Evolutionary conservation across 2,797 vertebrate genomes (phyloP), one percentile per base, ranked within the genome.

Genomic region (Pipistrellus nathusii): DNA sequence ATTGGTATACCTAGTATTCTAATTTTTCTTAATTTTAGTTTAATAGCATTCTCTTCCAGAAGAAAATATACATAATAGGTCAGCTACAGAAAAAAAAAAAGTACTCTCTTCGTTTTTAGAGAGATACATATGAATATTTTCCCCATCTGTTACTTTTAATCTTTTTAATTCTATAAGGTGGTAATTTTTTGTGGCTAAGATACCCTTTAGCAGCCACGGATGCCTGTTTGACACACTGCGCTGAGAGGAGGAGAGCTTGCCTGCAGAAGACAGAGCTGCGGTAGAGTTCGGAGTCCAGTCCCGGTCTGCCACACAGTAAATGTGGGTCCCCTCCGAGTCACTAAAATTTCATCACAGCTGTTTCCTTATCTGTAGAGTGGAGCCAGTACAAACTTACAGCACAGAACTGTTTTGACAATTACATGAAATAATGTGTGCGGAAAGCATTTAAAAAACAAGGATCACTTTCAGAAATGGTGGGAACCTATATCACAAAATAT

Each of bases 341-440:
- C 76, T 41, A 2, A 87, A 88, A 69, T 84, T 53, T 83, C 11
- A 55, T 46, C 44, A 27, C 41, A 89, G 6, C 35, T 4, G 35
- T 95, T 53, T 88, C 44, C 44, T 96, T 64, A 84, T 91, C 53
- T 88, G 41, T 55, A 88, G 46, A 90, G 71, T 32, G 17, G 23
- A 88, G 44, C n/a, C 62, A 83, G 25, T 20, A 66, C 85, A 88
- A 83, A 85, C 17, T 46, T 62, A 76, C 10, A 53, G 10, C 11
- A 9, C 48, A 68, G 27, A 32, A 51, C 91, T 94, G 59, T 85
- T 84, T 95, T 80, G 84, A 71, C 71, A 93, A 64, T 90, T 69
- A 91, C 59, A 64, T 83, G 51, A 91, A 94, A 83, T 64, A 51
- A 44, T 55, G 71, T 83, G 66, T 94, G 57, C 90, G 71, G 81